Base-by-base conservation (phyloP, 2,888 invertebrate species). In the Thecocarcelia acutangulata region DNA sequence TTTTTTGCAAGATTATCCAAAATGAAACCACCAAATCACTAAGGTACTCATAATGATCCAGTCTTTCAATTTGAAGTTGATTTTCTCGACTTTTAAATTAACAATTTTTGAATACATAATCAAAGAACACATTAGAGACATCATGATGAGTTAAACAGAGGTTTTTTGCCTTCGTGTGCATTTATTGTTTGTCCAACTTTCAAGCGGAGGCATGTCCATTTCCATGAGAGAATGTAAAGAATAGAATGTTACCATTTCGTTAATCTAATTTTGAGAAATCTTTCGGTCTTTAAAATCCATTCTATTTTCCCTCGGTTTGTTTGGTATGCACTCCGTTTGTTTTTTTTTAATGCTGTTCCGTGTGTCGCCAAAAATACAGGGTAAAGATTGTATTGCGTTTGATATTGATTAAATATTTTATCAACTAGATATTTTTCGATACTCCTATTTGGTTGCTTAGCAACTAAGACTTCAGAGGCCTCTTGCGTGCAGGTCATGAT, bases 401-500 rank as follows among this genome's bases (percentile, higher is more conserved):
- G 46, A 59, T 68, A 54, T n/a, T n/a, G n/a, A 40, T 33, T 15
- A 73, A 37, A 44, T 19, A 70, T 40, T 61, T 69, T 37, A 21
- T 66, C 46, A 54, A 46, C 40, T 61, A 59, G 19, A 24, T 48
- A 66, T 40, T 17, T 66, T 56, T 74, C n/a, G 37, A 68, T 64
- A 64, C 64, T 66, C 70, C 59, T 78, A 68, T 63, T 66, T 54
- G 24, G 78, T 73, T 11, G 58, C 46, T 61, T 66, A 74, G 66
- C 75, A 84, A 84, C 78, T 76, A 82, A 80, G 77, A 87, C 85
- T 87, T 87, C 90, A 90, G 90, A 90, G 90, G 90, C 90, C 90
- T 87, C 87, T 87, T 89, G 87, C 87, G 52, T 74, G 70, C 58
- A 68, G 86, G 88, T 88, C 89, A 88, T 89, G 90, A 90, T 89